Percentiles rank a stretch among this genome's conserved stretches.
Conservation (phyloP, 2,113 vertebrate species). For the Bagarius yarrelli region DNA sequence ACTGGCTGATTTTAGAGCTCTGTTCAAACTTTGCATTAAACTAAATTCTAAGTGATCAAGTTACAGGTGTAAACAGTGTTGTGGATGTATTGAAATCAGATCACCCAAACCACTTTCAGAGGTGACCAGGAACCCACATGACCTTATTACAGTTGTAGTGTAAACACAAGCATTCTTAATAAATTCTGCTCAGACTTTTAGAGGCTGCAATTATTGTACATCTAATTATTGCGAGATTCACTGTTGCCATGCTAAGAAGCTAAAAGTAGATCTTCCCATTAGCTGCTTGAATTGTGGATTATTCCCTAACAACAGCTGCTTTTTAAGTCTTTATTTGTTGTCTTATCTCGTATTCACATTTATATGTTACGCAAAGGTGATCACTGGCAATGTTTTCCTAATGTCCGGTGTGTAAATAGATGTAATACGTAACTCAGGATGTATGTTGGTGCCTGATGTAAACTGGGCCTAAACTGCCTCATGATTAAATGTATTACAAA, state of each 20-base stretch:
- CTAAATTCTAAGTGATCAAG: not conserved
- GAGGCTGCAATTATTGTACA: no score
- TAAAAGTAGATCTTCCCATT: no score
- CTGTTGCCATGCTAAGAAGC: no score
- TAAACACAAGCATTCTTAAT: not conserved
- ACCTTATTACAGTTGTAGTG: not conserved
- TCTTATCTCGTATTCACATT: not conserved
- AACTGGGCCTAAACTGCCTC: not conserved
- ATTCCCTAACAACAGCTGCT: not conserved
- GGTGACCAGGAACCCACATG: not conserved
- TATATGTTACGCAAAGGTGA: not conserved
- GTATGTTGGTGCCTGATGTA: not conserved
- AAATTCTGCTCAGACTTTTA: not conserved
- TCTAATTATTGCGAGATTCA: not conserved
- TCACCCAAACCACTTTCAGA: not conserved
- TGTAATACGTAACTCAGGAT: not conserved
- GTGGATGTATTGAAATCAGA: not conserved
- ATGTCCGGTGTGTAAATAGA: not conserved
- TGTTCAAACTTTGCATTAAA: not conserved
- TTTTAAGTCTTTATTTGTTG: not conserved
- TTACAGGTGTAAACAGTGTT: not conserved
- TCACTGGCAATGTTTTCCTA: not conserved
- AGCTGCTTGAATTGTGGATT: not conserved
- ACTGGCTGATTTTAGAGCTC: not conserved
- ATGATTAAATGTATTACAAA: not conserved